Base-by-base conservation (phyloP, 2,113 vertebrate genomes). In the Xiphorhynchus elegans region DNA sequence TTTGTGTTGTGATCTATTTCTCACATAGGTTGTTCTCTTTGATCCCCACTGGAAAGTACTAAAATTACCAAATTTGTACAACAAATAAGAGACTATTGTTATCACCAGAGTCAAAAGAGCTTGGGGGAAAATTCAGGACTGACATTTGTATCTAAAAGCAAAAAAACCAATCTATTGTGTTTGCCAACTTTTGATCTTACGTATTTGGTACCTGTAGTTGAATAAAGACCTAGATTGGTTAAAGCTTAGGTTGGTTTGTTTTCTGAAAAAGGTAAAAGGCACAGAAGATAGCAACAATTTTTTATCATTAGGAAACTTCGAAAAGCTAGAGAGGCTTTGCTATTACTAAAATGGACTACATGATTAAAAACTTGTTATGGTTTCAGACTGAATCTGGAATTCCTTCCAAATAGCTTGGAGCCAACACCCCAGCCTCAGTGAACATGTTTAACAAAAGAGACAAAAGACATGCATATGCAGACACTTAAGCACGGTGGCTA, bases 1-100 rank as follows among this genome's bases (percentile, higher is more conserved):
- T 60, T 25, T 29, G 9, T 55, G 33, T 74, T 86, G 52, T 69
- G 46, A 96, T 94, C 67, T 95, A 26, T 87, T 96, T 82, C 84
- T 95, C 86, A 82, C 64, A 26, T 68, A 93, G 93, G 88, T 83
- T 63, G 37, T 82, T 97, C 78, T 95, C 76, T 84, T 89, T 97
- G 93, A 96, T 96, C 83, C 46, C 58, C 58, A 92, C 74, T 95
- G 90, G 85, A 97, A 98, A 97, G 88, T 82, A 88, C 75, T 87
- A 84, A 58, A 50, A 67, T 92, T 96, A 89, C 28, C 66, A 84
- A 66, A 93, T 94, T 37, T 29, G 0, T 68, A 62, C 29, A 91
- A 72, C 77, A 90, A 96, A 80, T 44, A 92, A 93, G 78, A 94
- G 64, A 87, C 31, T 91, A 91, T 77, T 96, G 89, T 83, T 62